Evolutionary conservation across 2,113 vertebrate genomes (phyloP), one percentile per base, ranked within the genome.

Genomic region (Stigmatopora nigra): DNA sequence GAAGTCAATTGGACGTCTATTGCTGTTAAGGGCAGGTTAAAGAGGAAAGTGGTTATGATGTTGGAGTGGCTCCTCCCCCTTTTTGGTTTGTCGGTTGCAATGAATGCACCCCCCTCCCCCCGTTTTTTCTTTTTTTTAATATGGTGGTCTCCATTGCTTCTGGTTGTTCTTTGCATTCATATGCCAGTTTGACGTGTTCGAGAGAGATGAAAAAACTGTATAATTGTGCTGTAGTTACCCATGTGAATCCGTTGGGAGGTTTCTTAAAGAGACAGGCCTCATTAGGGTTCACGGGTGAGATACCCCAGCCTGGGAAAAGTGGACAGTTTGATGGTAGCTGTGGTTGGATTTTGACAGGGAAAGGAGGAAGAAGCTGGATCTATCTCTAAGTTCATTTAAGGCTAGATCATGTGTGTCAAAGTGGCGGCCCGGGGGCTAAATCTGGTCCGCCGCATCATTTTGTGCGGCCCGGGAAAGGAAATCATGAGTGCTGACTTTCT

Each of bases 71-170:
- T 2, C 36, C 71, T 35, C 64, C 55, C 71, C 60, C n/a, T n/a
- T 63, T 76, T 58, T 64, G 52, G 73, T 75, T 66, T 61, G 72
- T 78, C 69, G 41, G 63, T 51, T 68, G 63, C 59, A 17, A 69
- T 51, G 73, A 74, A 62, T 60, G 67, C 65, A 69, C 47, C 53
- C n/a, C 6, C 20, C 9, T 36, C 66, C 19, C 56, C 11, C 3
- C 63, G 38, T 79, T 31, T 31, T 31, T 31, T 31, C 3, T 31
- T 31, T 31, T 31, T 31, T 31, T 31, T 31, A n/a, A 38, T 38
- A 41, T 4, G 38, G 7, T 41, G 38, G 38, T 7, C 7, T 41
- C 38, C 38, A 41, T 41, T 31, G 25, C 25, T 10, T 41, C 38
- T 8, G 38, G 2, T 10, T 25, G 22, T 56, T 56, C 53, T 56